Evolutionary conservation across 2,113 vertebrate species (phyloP).

Genomic region (Tympanuchus pallidicinctus): DNA sequence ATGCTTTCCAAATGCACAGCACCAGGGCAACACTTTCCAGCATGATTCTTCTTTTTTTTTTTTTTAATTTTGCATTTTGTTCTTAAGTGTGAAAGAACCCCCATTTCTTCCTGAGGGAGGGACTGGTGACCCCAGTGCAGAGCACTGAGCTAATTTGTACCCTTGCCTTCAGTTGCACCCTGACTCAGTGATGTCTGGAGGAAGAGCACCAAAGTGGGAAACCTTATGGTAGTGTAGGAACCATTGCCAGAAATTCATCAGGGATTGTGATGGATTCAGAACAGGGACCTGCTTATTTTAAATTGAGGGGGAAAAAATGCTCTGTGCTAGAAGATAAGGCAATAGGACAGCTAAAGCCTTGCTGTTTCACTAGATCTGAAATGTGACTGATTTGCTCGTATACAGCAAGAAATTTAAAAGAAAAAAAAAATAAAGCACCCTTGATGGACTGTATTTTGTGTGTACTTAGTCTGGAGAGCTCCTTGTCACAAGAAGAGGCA

Average conservation of each 20-base stretch:
- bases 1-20: not conserved
- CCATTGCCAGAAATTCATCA: conserved; percentile 65
- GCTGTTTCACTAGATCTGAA: not conserved
- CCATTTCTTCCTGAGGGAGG: not conserved
- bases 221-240: conserved; percentile 43
- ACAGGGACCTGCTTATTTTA: conserved; percentile 12
- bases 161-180: not conserved
- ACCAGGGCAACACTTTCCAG: not conserved
- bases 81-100: not conserved
- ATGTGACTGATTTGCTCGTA: not conserved
- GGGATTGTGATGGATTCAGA: conserved; percentile 15
- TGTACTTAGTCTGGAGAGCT: not conserved
- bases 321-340: not conserved
- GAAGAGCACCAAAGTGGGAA: conserved; percentile 24
- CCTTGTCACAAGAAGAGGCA: not conserved
- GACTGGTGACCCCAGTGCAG: not conserved
- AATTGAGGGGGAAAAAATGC: not conserved
- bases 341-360: rapidly evolving
- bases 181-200: conserved; percentile 40
- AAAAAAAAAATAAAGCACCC: not conserved
- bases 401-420: not conserved
- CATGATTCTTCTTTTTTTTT: not conserved
- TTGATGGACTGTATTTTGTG: not conserved
- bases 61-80: not conserved
- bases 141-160: not conserved